phyloP scores from a whole-genome alignment of 2,888 invertebrate genomes.

The Apamea anceps region DNA sequence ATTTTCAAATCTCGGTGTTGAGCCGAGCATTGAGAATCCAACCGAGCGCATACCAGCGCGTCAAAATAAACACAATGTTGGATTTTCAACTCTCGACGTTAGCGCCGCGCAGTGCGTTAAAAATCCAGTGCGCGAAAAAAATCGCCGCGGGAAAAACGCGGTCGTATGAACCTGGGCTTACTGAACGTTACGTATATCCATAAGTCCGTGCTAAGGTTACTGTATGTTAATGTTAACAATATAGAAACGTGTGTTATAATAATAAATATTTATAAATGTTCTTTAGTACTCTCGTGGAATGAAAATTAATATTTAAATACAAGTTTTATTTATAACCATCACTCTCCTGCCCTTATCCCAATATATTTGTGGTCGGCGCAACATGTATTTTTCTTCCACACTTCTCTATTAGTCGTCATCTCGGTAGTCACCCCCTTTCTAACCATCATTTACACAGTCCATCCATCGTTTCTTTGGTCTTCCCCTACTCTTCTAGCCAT shows the following conservation, averaged over 20 bases:
- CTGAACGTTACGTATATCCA: background rate
- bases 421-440: too few relatives aligned
- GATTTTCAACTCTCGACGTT: background rate
- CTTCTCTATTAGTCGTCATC: too few relatives aligned
- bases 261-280: background rate
- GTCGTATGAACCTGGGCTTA: background rate
- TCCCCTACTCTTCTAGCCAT: too few relatives aligned
- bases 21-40: background rate
- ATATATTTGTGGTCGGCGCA: too few relatives aligned
- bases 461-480: too few relatives aligned
- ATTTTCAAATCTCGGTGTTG: background rate
- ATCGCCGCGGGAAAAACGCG: background rate
- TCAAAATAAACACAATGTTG: background rate
- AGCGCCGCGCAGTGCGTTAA: too few relatives aligned
- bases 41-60: background rate
- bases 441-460: too few relatives aligned
- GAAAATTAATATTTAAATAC: background rate
- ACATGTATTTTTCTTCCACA: too few relatives aligned
- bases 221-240: conserved; percentile 1
- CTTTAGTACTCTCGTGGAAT: too few relatives aligned
- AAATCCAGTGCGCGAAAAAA: background rate
- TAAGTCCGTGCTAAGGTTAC: conserved; percentile 5
- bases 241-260: background rate
- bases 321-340: background rate
- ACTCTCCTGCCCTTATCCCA: too few relatives aligned